Base-by-base conservation (phyloP, 2,113 vertebrate genomes). In the Silurus glanis region DNA sequence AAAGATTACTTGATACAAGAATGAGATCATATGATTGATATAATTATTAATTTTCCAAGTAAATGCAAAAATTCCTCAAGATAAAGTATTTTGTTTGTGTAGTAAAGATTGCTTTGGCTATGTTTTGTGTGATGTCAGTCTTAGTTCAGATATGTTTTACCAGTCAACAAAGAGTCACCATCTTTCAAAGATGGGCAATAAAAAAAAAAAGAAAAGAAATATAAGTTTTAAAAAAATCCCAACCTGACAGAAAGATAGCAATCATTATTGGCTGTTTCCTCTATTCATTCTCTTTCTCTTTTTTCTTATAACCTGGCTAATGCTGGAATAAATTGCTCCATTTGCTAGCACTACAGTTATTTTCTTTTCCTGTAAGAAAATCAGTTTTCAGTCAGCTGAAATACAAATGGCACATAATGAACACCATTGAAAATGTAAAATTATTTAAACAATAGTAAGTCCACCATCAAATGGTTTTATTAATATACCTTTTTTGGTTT, bases 281-380 rank as follows among this genome's bases (percentile, higher is more conserved):
- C 49, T 19, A 19, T 49, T 62, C 56, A 61, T 67, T 67, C 66
- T 75, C 76, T 49, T 25, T 25, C 59, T 69, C 10, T 74, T 23
- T 45, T 81, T 49, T 51, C 58, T 21, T 5, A 6, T 87, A 53
- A n/a, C 78, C 90, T 88, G 89, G 91, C 90, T 93, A 89, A 86
- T 93, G 90, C 91, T 92, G 93, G 92, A 90, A 92, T 91, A 92
- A 94, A 93, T 93, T 94, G 93, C 92, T 82, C 55, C 0, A 90
- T 90, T 92, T 85, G 37, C 76, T 80, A 93, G 89, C 28, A 21
- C 87, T 90, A 93, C 90, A 93, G 91, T 89, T 90, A 93, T 94
- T 90, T 80, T 82, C 89, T 90, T 88, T 90, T 91, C 90, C 66
- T 37, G 37, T 0, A 86, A 92, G 90, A 92, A 64, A 89, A 89